Evolutionary conservation across 2,797 vertebrate species (phyloP), one percentile per base, ranked within the genome.

Genomic region (Phalloptychus januarius): DNA sequence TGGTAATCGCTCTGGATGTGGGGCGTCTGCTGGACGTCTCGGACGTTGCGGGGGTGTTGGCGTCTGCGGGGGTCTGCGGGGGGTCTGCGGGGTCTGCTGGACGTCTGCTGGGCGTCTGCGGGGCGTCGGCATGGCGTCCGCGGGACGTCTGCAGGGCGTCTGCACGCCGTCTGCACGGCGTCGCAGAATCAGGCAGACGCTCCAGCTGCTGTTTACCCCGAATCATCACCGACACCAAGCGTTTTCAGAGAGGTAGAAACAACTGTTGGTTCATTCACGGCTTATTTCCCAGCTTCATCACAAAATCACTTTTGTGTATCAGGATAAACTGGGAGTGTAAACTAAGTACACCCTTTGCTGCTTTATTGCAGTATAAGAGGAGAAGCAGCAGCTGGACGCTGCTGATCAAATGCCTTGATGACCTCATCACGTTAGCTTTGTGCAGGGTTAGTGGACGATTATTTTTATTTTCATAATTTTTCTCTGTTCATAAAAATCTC

Each of bases 1-100:
- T 82, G n/a, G 77, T 86, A 86, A 89, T 88, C 85, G 80, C 0
- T 31, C 0, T 1, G 50, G 44, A 36, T 76, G 61, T 80, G 0
- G 79, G 84, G 72, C 76, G 79, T 33, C 75, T 56, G 75, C n/a
- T n/a, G n/a, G n/a, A n/a, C n/a, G n/a, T n/a, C n/a, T n/a, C n/a
- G n/a, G n/a, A n/a, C n/a, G n/a, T n/a, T n/a, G n/a, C n/a, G n/a
- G n/a, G n/a, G n/a, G n/a, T n/a, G n/a, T n/a, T n/a, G n/a, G n/a
- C n/a, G n/a, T n/a, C n/a, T n/a, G n/a, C n/a, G n/a, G n/a, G n/a
- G n/a, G n/a, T n/a, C n/a, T n/a, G n/a, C n/a, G n/a, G n/a, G n/a
- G n/a, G n/a, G n/a, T n/a, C n/a, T n/a, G n/a, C n/a, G n/a, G n/a
- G n/a, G n/a, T n/a, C n/a, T n/a, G n/a, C n/a, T n/a, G n/a, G n/a